Evolutionary conservation across 1,140 invertebrate genomes (phyloP), one percentile per base, ranked within the genome.

Genomic region (Orchesella cincta): DNA sequence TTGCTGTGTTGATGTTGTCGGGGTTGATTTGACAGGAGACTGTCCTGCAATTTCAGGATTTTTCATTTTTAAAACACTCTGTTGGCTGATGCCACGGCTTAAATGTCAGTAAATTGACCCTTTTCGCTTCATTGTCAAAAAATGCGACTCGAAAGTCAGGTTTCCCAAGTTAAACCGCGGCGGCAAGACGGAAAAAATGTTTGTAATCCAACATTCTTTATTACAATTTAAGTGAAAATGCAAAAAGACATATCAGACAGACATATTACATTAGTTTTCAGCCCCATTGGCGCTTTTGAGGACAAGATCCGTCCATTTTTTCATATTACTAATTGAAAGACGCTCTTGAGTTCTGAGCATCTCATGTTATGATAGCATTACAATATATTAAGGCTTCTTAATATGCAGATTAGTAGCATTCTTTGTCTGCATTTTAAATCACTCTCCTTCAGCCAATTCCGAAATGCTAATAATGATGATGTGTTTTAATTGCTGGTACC

Each of bases 191-290:
- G 18, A 18, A 46, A 46, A 18, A 57, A 57, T 3, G 3, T 23
- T 3, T 14, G 23, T 23, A 57, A 12, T 18, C 12, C 12, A 57
- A 57, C 23, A 57, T 57, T 57, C 52, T 5, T 67, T 67, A 67
- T 67, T 67, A 33, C 62, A 23, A 31, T 67, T 67, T 67, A 67
- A 67, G 62, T 67, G 62, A 67, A 67, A 67, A 67, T 31, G 31
- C 31, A 67, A 67, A 46, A 67, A 67, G 3, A 67, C 62, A 67
- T 29, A 31, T 2, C 1, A 20, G 28, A 33, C 5, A 14, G 31
- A n/a, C n/a, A n/a, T n/a, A 67, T 67, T 29, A 67, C 29, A 26
- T 31, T 67, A 67, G 8, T 33, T 5, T 67, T 67, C 31, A 67
- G 33, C 26, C 14, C 62, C 62, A 67, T 31, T 8, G 62, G 62